Evolutionary conservation across 1,140 invertebrate species (phyloP).

Genomic region (Achatina immaculata): DNA sequence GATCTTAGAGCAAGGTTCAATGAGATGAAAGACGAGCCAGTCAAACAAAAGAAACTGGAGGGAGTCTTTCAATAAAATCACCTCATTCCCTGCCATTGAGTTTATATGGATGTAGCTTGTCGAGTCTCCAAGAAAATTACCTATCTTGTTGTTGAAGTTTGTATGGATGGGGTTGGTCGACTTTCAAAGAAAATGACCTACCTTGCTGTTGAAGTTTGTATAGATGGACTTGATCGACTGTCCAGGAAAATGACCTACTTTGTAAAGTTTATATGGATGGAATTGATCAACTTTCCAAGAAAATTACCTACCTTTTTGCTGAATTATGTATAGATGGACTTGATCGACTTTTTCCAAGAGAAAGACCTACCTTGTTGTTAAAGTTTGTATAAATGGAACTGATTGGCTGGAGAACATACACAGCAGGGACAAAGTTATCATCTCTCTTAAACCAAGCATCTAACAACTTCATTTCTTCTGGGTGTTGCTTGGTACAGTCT

Average conservation of each 20-base stretch:
- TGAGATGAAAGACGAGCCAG: no score
- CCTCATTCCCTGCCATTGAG: no score
- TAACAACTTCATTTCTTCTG: constrained; percentile 84
- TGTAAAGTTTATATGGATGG: no score
- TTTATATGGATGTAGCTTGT: no score
- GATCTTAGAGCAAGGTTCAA: no score
- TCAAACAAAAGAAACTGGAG: no score
- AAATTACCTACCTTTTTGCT: constrained; percentile 88
- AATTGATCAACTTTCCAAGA: no score
- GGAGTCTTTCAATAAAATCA: no score
- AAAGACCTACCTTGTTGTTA: constrained; percentile 89
- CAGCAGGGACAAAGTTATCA: constrained; percentile 90
- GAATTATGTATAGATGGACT: constrained; percentile 96
- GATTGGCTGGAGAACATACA: constrained; percentile 95
- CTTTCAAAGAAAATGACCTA: constrained; percentile 64
- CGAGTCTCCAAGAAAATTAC: no score
- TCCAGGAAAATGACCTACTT: no score
- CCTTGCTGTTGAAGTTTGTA: constrained; percentile 98
- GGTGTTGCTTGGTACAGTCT: constrained; percentile 81
- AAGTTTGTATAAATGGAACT: constrained; percentile 97
- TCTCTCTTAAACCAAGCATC: constrained; percentile 98
- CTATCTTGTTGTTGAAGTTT: no score
- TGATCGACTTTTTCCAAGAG: constrained; percentile 83
- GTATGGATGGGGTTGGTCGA: no score
- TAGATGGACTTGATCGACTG: constrained; percentile 97